A percentile compares a stretch with the other conserved stretches of the same genome.
Conservation (phyloP, 2,888 invertebrate species). For the Sarcophaga caerulescens region DNA sequence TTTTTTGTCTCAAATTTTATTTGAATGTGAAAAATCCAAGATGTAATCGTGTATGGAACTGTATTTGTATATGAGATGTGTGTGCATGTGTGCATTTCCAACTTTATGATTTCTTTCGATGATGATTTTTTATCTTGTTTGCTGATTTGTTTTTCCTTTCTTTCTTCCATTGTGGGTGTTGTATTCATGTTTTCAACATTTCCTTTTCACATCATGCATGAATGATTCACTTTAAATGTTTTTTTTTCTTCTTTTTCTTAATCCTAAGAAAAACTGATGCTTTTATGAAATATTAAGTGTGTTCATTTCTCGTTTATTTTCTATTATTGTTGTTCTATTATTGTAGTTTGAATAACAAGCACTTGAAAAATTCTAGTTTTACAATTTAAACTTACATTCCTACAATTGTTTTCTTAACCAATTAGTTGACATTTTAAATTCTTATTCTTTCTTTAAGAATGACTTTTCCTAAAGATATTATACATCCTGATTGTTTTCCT, state of each 20-base stretch:
- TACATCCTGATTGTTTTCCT: too few species aligned
- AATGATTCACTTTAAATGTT: slow-evolving; percentile 32
- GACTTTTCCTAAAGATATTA: too few species aligned
- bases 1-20: too few species aligned
- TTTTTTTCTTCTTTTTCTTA: not conserved
- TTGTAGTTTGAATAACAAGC: not conserved
- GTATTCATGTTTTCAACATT: slow-evolving; percentile 13
- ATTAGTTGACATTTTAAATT: too few species aligned
- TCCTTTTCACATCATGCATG: slow-evolving; percentile 31
- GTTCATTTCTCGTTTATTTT: too few species aligned
- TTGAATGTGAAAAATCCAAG: too few species aligned
- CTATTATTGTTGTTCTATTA: not conserved
- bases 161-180: slow-evolving; percentile 27
- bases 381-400: not conserved
- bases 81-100: not conserved
- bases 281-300: too few species aligned
- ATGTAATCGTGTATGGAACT: too few species aligned
- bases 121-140: not conserved
- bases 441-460: too few species aligned
- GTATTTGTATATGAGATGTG: too few species aligned
- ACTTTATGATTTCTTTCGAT: slow-evolving; percentile 22
- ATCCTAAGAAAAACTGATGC: not conserved
- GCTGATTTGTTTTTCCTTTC: not conserved
- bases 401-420: not conserved
- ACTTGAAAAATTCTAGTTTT: not conserved